A percentile compares a stretch with the other conserved stretches of the same genome.
These are phyloP conservation scores for Apocrypta bakeri DNA, from an alignment of 1,140 invertebrate species.

Conservation along the genomic window DNA sequence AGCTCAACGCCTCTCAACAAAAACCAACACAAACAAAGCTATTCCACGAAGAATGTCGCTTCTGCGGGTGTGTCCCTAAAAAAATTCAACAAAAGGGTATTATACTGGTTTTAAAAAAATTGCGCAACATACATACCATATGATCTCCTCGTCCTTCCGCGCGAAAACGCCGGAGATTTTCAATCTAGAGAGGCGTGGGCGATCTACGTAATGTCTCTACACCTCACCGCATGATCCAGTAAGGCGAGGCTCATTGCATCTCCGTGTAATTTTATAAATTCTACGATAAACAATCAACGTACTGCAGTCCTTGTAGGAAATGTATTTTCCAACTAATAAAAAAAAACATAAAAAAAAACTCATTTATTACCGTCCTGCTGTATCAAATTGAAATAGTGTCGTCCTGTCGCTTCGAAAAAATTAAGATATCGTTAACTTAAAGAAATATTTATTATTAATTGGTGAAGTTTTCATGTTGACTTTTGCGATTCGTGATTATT, in stretches of 20 bases:
- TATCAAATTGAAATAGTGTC: no score
- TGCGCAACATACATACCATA: neutral
- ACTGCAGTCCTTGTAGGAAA: no score
- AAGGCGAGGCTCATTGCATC: slow-evolving; percentile 16
- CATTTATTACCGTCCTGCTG: no score
- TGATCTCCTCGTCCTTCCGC: neutral
- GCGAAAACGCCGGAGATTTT: neutral
- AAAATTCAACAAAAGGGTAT: neutral
- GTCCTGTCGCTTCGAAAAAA: no score
- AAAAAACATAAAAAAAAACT: no score
- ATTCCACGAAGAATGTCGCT: neutral
- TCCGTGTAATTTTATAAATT: neutral
- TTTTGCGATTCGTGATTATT: no score
- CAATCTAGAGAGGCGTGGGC: neutral
- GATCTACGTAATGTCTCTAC: neutral
- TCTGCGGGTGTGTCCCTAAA: neutral
- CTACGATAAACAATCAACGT: no score
- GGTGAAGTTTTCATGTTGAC: no score
- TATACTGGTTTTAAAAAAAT: neutral
- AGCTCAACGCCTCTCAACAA: neutral
- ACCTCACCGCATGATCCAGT: neutral
- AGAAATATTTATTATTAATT: no score
- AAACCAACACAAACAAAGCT: neutral
- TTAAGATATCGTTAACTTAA: no score
- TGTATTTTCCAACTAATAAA: no score